These are phyloP conservation scores for Podotricha telesiphe DNA, from an alignment of 2,888 invertebrate genomes.

Conservation along the genomic window DNA sequence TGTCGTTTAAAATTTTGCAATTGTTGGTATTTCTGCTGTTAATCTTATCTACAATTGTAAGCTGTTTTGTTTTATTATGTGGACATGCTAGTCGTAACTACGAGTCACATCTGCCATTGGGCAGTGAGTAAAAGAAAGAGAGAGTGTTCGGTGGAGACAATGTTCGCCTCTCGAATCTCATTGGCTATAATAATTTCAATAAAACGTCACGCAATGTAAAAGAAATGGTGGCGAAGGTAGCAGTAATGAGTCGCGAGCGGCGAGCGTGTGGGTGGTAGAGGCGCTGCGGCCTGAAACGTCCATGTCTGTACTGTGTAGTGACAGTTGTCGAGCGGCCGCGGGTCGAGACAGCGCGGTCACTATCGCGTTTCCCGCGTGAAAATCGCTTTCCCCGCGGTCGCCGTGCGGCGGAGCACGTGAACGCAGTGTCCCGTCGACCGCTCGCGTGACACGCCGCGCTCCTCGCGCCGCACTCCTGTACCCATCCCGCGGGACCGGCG, in stretches of 20 bases:
- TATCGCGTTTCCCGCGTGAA: constrained; percentile 81
- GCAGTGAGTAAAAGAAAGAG: constrained; percentile 24
- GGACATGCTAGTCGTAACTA: not conserved
- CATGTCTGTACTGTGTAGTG: constrained; percentile 50
- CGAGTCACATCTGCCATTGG: constrained; percentile 12
- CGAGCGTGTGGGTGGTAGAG: constrained; percentile 47
- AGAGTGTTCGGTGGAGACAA: constrained; percentile 34
- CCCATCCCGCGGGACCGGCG: constrained; percentile 62
- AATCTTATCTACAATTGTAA: constrained; percentile 14
- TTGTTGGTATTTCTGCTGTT: not conserved
- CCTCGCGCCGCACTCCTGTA: constrained; percentile 56
- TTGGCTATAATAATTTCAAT: constrained; percentile 45
- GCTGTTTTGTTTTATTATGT: constrained; percentile 17
- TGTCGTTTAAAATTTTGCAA: not conserved
- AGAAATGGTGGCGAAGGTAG: constrained; percentile 45
- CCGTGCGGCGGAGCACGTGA: constrained; percentile 72
- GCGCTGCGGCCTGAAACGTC: constrained; percentile 48
- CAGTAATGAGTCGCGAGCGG: constrained; percentile 41
- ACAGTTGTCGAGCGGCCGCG: constrained; percentile 73
- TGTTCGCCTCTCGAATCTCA: constrained; percentile 38
- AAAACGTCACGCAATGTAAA: constrained; percentile 45
- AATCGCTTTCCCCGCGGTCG: constrained; percentile 80
- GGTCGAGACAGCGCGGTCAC: constrained; percentile 74
- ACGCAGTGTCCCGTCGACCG: constrained; percentile 82
- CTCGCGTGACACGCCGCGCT: constrained; percentile 79